A percentile compares a stretch with the other conserved stretches of the same genome.
phyloP scores from a whole-genome alignment of 2,797 vertebrate species.

The Chrysolophus pictus region DNA sequence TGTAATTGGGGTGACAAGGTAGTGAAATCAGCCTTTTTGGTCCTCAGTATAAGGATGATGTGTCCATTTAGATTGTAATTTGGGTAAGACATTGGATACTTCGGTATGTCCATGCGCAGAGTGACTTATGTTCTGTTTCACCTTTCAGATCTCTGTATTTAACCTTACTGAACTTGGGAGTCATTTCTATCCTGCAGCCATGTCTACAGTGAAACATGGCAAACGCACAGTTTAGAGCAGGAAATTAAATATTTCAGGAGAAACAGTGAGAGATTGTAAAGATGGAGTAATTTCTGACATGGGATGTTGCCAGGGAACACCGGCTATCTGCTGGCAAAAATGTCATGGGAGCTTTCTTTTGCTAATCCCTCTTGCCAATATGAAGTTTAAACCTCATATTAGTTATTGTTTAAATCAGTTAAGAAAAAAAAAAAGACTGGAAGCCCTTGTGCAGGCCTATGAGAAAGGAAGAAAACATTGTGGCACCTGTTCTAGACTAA shows the following conservation, averaged over 20 bases:
- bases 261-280: not conserved
- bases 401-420: too few species aligned
- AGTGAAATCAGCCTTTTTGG: not conserved
- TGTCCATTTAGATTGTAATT: not conserved
- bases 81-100: not conserved
- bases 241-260: not conserved
- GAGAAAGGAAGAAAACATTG: not conserved
- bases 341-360: not conserved
- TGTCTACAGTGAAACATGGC: not conserved
- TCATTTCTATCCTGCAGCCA: not conserved
- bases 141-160: not conserved
- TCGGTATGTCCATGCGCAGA: not conserved
- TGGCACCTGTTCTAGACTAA: too few species aligned
- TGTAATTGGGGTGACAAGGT: not conserved
- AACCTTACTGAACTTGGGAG: not conserved
- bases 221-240: not conserved
- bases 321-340: not conserved
- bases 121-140: not conserved
- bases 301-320: not conserved
- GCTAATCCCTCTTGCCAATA: not conserved
- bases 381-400: not conserved
- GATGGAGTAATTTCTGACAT: not conserved
- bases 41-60: not conserved
- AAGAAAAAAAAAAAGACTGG: accelerated
- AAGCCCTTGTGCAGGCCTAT: not conserved